phyloP scores from a whole-genome alignment of 2,797 vertebrate species.

The Philypnodon macrostomus region DNA sequence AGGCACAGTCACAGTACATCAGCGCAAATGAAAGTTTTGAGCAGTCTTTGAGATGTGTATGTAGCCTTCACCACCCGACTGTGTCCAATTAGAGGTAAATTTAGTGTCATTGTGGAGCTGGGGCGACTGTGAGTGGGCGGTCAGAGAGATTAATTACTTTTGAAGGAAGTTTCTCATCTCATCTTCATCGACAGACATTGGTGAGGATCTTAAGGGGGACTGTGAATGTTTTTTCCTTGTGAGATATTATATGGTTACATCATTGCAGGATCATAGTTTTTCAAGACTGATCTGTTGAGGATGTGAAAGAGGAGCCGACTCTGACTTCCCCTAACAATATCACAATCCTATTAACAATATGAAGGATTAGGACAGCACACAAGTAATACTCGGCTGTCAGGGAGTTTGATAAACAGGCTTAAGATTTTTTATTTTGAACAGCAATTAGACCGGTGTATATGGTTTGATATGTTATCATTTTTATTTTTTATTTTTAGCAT shows the following conservation, averaged over 20 bases:
- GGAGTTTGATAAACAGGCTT: not conserved
- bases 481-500: no score
- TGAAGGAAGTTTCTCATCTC: conserved; percentile 51
- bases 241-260: no score
- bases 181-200: conserved; percentile 46
- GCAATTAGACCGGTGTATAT: no score
- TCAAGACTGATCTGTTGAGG: no score
- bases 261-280: no score
- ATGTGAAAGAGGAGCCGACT: no score
- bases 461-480: no score
- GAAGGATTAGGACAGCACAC: no score
- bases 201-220: conserved; percentile 30
- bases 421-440: not conserved
- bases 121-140: conserved; percentile 45
- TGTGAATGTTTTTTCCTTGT: not conserved
- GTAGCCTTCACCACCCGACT: conserved; percentile 40
- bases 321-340: no score
- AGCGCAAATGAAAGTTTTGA: conserved; percentile 41
- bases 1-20: conserved; percentile 44
- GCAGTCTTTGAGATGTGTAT: conserved; percentile 24
- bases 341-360: no score
- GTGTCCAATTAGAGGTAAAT: conserved; percentile 72
- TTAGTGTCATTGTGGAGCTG: conserved; percentile 54
- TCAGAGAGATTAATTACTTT: conserved; percentile 58
- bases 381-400: not conserved